Evolutionary conservation across 1,140 invertebrate genomes (phyloP).

Genomic region (Camponotus vicinus): DNA sequence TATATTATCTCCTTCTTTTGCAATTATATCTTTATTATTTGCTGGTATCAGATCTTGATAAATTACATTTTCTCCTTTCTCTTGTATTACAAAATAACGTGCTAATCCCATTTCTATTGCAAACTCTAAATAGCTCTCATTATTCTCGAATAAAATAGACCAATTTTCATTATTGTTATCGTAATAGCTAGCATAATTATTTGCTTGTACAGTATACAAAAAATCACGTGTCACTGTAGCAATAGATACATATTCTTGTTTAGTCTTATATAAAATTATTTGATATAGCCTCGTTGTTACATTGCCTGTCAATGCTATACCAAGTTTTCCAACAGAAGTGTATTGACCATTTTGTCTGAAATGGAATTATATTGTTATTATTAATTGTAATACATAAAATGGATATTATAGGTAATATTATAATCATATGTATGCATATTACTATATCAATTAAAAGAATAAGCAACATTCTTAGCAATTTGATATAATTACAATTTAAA

Average conservation of each 20-base stretch:
- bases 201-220: slow-evolving; percentile 78
- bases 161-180: slow-evolving; percentile 82
- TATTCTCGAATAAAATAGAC: slow-evolving; percentile 82
- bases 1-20: slow-evolving; percentile 76
- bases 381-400: slow-evolving; percentile 27
- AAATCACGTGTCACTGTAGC: slow-evolving; percentile 79
- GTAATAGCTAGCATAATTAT: slow-evolving; percentile 84
- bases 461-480: slow-evolving; percentile 1
- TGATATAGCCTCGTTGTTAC: slow-evolving; percentile 76
- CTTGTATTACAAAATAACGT: slow-evolving; percentile 75
- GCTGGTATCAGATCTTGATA: slow-evolving; percentile 77
- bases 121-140: slow-evolving; percentile 77
- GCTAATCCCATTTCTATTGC: slow-evolving; percentile 80
- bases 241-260: slow-evolving; percentile 80
- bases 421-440: background rate
- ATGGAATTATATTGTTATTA: slow-evolving; percentile 54
- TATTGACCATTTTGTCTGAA: slow-evolving; percentile 82
- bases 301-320: slow-evolving; percentile 82
- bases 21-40: slow-evolving; percentile 65
- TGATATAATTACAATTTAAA: slow-evolving; percentile 78
- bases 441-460: slow-evolving; percentile 26
- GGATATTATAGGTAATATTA: slow-evolving; percentile 7
- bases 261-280: slow-evolving; percentile 82
- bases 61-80: slow-evolving; percentile 74
- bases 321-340: slow-evolving; percentile 79